These are phyloP conservation scores for Limnodromus scolopaceus DNA, from an alignment of 2,797 vertebrate species.

Conservation along the genomic window DNA sequence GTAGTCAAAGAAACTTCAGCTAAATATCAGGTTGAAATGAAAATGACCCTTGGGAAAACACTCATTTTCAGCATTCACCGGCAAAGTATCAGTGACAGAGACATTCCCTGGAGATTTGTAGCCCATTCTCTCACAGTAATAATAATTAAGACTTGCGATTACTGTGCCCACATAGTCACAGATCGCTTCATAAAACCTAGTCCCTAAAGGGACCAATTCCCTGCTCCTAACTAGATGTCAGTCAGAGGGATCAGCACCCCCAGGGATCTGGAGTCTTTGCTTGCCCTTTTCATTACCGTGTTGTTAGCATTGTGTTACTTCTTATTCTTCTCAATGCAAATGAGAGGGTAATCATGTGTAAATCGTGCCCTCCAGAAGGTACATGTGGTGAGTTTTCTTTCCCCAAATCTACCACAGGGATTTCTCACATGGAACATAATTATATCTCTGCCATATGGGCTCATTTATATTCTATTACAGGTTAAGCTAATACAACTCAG, in stretches of 20 bases:
- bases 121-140: constrained; percentile 82
- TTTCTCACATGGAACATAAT: constrained; percentile 82
- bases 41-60: constrained; percentile 82
- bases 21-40: constrained; percentile 83
- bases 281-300: constrained; percentile 77
- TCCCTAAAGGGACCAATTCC: constrained; percentile 72
- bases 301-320: constrained; percentile 80
- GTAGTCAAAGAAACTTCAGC: constrained; percentile 81
- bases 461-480: constrained; percentile 88
- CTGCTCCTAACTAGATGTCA: constrained; percentile 80
- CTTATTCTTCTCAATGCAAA: constrained; percentile 81
- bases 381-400: constrained; percentile 74
- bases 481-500: constrained; percentile 85
- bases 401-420: constrained; percentile 80
- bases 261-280: constrained; percentile 73
- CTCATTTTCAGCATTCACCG: constrained; percentile 74
- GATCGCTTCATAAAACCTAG: constrained; percentile 78
- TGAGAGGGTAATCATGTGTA: constrained; percentile 81
- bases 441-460: constrained; percentile 85
- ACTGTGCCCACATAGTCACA: constrained; percentile 85
- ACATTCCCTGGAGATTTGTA: constrained; percentile 78
- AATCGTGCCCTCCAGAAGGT: constrained; percentile 81
- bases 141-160: constrained; percentile 86
- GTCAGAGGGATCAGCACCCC: constrained; percentile 78
- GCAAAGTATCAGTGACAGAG: constrained; percentile 79